Percentiles rank a stretch among this genome's conserved stretches.
phyloP scores from a whole-genome alignment of 2,113 vertebrate species.

The Thymallus thymallus region DNA sequence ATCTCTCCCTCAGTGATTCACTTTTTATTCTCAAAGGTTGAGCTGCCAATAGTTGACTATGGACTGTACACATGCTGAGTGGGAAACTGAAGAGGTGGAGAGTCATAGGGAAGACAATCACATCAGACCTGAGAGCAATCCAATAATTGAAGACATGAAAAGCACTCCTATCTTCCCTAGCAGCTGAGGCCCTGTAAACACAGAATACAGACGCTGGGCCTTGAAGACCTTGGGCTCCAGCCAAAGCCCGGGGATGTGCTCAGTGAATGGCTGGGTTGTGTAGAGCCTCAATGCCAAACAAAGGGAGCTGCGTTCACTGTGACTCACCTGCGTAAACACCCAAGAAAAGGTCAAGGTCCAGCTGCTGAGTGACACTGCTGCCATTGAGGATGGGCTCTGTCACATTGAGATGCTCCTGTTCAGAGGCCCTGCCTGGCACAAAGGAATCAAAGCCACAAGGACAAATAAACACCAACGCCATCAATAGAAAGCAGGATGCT shows the following conservation, averaged over 20 bases:
- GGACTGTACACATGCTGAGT: constrained; percentile 36
- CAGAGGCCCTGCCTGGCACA: constrained; percentile 67
- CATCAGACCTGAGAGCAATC: constrained; percentile 33
- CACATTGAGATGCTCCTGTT: constrained; percentile 71
- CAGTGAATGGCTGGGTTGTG: constrained; percentile 31
- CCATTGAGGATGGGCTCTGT: constrained; percentile 59
- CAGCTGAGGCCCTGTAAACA: constrained; percentile 62
- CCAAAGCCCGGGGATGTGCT: constrained; percentile 66
- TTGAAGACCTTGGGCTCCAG: constrained; percentile 71
- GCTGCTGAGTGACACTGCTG: constrained; percentile 55
- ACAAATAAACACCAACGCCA: background rate
- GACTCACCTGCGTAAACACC: constrained; percentile 90
- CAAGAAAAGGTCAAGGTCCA: constrained; percentile 85
- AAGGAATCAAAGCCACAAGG: constrained; percentile 57
- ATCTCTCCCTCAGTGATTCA: constrained; percentile 15
- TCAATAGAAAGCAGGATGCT: constrained; percentile 15
- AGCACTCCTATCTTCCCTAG: constrained; percentile 55
- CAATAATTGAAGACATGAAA: constrained; percentile 54
- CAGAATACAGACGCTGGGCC: constrained; percentile 57
- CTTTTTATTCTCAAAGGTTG: constrained; percentile 24
- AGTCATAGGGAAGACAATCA: constrained; percentile 61
- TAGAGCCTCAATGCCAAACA: constrained; percentile 49
- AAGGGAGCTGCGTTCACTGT: constrained; percentile 51
- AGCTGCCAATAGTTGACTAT: constrained; percentile 23
- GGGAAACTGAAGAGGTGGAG: constrained; percentile 44